Percentiles rank a stretch among this genome's conserved stretches.
Evolutionary conservation across 2,888 invertebrate genomes (phyloP).

Genomic region (Teleiodes luculella): DNA sequence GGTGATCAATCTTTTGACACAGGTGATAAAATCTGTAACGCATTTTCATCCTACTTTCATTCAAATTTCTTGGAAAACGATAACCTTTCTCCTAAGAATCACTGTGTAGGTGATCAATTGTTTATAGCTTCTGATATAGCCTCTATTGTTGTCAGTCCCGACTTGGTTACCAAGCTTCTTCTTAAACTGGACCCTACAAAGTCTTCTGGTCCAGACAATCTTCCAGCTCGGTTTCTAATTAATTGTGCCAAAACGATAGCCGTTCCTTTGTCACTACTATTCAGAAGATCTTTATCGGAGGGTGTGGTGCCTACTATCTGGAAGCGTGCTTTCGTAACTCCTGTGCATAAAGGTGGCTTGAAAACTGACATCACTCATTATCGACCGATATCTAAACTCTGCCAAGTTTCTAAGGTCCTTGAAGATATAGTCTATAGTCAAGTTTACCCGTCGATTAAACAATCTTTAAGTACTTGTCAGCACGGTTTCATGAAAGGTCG

Average conservation of each 20-base stretch:
- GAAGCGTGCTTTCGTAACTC: constrained; percentile 15
- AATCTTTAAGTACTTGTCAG: neutral
- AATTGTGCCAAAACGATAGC: constrained; percentile 16
- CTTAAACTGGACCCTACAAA: constrained; percentile 11
- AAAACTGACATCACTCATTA: constrained; percentile 12
- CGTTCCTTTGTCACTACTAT: constrained; percentile 12
- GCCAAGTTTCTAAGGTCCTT: neutral
- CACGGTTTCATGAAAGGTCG: neutral
- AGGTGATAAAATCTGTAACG: neutral
- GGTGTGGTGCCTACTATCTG: constrained; percentile 14
- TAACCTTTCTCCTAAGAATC: neutral
- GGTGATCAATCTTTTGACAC: neutral
- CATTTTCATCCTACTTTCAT: neutral
- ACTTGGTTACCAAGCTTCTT: constrained; percentile 3
- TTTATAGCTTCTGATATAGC: neutral
- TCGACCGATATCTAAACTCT: constrained; percentile 16
- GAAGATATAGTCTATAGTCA: neutral
- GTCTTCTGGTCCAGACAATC: constrained; percentile 14
- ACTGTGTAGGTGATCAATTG: neutral
- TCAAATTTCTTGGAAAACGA: neutral
- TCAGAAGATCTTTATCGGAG: constrained; percentile 6
- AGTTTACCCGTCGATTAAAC: neutral
- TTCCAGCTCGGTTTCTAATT: constrained; percentile 14
- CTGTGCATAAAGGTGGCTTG: constrained; percentile 14
- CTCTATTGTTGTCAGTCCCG: neutral